Conservation (phyloP, 2,113 vertebrate genomes). For the Progne subis region DNA sequence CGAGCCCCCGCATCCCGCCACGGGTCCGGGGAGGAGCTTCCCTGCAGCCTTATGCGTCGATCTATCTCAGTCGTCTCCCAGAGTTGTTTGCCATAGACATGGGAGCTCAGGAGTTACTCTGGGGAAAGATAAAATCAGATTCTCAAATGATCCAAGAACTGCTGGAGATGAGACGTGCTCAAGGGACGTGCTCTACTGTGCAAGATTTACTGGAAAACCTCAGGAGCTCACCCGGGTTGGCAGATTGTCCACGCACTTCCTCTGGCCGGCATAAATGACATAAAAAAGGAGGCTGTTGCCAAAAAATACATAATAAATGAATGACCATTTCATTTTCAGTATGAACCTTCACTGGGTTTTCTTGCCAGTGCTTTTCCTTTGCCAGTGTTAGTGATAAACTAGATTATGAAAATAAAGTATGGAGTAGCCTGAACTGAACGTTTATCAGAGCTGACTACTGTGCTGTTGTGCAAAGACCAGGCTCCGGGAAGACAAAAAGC, state of each 20-base stretch:
- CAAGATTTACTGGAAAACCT: background rate
- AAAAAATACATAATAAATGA: background rate
- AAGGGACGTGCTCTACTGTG: background rate
- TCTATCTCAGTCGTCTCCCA: fast-evolving
- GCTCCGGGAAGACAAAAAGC: background rate
- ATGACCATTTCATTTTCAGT: background rate
- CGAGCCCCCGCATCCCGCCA: fast-evolving
- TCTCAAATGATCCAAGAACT: background rate
- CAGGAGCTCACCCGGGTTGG: background rate
- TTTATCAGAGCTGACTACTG: background rate
- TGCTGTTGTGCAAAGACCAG: background rate
- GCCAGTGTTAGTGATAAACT: background rate
- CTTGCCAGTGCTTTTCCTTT: background rate
- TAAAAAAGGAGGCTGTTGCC: background rate
- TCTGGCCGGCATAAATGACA: background rate
- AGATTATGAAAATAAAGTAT: background rate
- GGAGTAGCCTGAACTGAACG: background rate
- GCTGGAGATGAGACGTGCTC: background rate
- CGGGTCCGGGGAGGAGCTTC: background rate
- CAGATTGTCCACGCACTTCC: background rate
- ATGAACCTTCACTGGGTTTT: background rate
- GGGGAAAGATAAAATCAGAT: background rate
- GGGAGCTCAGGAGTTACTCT: background rate
- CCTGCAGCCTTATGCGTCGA: fast-evolving
- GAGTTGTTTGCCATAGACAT: background rate